Evolutionary conservation across 2,888 invertebrate species (phyloP).

Genomic region (Lottia scabra): DNA sequence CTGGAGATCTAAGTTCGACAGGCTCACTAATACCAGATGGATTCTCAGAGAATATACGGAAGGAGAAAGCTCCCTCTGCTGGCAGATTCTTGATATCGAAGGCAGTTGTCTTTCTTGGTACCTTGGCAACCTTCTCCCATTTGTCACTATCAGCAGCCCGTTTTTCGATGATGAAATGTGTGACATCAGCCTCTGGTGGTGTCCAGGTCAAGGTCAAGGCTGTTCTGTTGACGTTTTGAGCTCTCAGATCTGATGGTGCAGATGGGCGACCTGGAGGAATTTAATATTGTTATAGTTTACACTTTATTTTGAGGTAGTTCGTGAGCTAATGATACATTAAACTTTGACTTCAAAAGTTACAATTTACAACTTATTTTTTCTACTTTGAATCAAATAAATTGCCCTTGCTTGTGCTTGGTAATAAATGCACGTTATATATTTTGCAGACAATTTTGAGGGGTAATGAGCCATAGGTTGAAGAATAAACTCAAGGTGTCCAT

Average conservation of each 20-base stretch:
- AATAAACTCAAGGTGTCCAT: no score
- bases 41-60: conserved; percentile 87
- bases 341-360: no score
- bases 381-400: no score
- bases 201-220: conserved; percentile 62
- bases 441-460: no score
- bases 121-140: conserved; percentile 74
- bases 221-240: conserved; percentile 56
- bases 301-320: no score
- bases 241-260: conserved; percentile 51
- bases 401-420: no score
- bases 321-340: no score
- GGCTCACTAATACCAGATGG: conserved; percentile 61
- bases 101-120: conserved; percentile 47
- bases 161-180: conserved; percentile 65
- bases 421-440: no score
- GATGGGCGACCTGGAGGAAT: conserved; percentile 50
- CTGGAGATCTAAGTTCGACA: conserved; percentile 55
- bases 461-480: no score
- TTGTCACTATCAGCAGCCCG: conserved; percentile 78
- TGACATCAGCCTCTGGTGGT: conserved; percentile 63
- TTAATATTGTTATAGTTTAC: no score
- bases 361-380: no score
- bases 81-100: conserved; percentile 50
- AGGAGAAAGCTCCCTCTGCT: conserved; percentile 75